Conservation (phyloP, 2,888 invertebrate genomes). For the Drosophila tanythrix region DNA sequence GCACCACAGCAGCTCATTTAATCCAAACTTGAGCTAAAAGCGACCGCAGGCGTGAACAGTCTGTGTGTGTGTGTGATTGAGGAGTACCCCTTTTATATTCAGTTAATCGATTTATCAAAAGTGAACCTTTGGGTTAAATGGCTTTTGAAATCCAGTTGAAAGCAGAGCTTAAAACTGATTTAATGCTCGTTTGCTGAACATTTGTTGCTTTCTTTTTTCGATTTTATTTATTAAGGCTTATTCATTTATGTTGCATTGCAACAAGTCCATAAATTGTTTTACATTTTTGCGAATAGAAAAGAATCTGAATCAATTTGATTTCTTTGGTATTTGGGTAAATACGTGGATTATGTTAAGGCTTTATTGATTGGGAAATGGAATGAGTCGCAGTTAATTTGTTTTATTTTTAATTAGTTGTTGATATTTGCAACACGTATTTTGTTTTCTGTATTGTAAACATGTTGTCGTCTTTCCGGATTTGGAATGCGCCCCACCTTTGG, state of each 20-base stretch:
- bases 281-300: neutral
- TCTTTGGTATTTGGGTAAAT: neutral
- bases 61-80: neutral
- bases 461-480: too few species aligned
- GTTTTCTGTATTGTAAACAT: too few species aligned
- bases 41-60: neutral
- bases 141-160: slow-evolving; percentile 10
- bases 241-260: neutral
- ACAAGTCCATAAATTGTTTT: neutral
- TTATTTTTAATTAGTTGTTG: too few species aligned
- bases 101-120: slow-evolving; percentile 14
- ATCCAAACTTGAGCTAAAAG: slow-evolving; percentile 26
- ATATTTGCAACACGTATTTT: too few species aligned
- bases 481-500: too few species aligned
- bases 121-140: slow-evolving; percentile 17
- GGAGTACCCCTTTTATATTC: neutral
- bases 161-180: neutral
- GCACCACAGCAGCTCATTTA: slow-evolving; percentile 22
- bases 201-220: neutral
- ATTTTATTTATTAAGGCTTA: too few species aligned
- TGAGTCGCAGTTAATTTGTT: too few species aligned
- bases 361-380: too few species aligned
- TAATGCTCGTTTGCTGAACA: slow-evolving; percentile 7
- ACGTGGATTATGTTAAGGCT: neutral
- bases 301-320: neutral